A percentile compares a stretch with the other conserved stretches of the same genome.
phyloP scores from a whole-genome alignment of 2,113 vertebrate species.

The Calyptommatus sinebrachiatus region DNA sequence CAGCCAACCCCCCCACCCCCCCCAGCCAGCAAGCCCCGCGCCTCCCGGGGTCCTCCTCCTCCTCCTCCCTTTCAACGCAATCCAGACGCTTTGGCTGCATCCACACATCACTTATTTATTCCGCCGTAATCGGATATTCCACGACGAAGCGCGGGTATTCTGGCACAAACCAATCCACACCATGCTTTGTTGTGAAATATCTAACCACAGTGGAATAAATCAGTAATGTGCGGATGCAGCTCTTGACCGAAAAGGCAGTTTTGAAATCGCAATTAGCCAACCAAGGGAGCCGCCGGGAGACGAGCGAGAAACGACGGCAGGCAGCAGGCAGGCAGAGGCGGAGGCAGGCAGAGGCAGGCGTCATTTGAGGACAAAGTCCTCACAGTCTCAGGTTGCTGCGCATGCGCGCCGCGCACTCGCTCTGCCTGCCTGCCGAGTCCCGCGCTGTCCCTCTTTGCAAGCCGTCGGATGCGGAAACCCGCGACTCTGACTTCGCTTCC shows the following conservation, averaged over 20 bases:
- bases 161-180: no score
- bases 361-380: conserved; percentile 75
- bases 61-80: conserved; percentile 52
- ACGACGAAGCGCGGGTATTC: no score
- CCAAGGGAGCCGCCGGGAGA: conserved; percentile 50
- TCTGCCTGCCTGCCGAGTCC: background rate
- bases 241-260: conserved; percentile 59
- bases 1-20: no score
- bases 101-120: no score
- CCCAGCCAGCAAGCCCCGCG: no score
- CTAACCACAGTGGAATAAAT: no score
- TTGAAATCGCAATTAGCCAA: conserved; percentile 70
- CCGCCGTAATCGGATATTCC: no score
- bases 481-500: background rate
- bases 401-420: background rate
- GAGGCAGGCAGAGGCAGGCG: conserved; percentile 48
- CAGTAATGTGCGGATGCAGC: no score
- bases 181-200: no score
- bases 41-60: no score
- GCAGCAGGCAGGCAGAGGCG: conserved; percentile 51
- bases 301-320: conserved; percentile 26
- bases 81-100: conserved; percentile 48
- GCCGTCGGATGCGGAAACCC: background rate
- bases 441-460: background rate
- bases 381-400: conserved; percentile 34